Evolutionary conservation across 2,113 vertebrate species (phyloP), one percentile per base, ranked within the genome.

Genomic region (Aramus guarauna): DNA sequence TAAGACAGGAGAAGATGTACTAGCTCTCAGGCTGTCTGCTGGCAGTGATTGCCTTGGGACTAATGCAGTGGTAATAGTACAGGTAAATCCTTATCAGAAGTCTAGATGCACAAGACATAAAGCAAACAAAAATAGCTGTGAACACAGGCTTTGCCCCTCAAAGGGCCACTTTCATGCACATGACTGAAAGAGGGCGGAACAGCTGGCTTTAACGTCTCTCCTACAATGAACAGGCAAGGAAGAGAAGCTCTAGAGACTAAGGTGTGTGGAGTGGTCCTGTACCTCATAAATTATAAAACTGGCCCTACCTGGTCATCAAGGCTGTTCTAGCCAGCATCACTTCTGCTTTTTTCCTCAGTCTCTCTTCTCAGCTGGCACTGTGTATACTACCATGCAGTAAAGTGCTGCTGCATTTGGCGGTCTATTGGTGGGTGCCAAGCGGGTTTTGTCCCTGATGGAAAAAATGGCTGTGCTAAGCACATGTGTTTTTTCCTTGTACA

Each of bases 381-480:
- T 56, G 15, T 76, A 32, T 58, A 9, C 50, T 91, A 53, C 90
- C 18, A 7, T 81, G 36, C 41, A 81, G 63, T 79, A 36, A 94
- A 95, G 67, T 59, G 47, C n/a, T 85, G 52, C 68, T 96, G 68
- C 84, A 90, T 56, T 66, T 88, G 83, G 82, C 88, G 90, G 83
- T 92, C 93, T 96, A 3, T 27, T 77, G 50, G 36, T 0, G 0
- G 64, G 48, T 2, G 20, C 64, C 85, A 96, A 73, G 71, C 76
- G 80, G 34, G 3, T 95, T 97, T 90, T 92, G 63, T 94, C 88
- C 64, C 80, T 96, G 92, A 64, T 94, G 88, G 92, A 78, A 96
- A 78, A 73, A 81, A 53, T 71, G 71, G 16, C 30, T 76, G 11
- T 90, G 55, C 83, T 94, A 92, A 76, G 79, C 39, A 47, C 60